A percentile compares a stretch with the other conserved stretches of the same genome.
These are phyloP conservation scores for Aelia acuminata DNA, from an alignment of 2,888 invertebrate genomes.

Conservation along the genomic window DNA sequence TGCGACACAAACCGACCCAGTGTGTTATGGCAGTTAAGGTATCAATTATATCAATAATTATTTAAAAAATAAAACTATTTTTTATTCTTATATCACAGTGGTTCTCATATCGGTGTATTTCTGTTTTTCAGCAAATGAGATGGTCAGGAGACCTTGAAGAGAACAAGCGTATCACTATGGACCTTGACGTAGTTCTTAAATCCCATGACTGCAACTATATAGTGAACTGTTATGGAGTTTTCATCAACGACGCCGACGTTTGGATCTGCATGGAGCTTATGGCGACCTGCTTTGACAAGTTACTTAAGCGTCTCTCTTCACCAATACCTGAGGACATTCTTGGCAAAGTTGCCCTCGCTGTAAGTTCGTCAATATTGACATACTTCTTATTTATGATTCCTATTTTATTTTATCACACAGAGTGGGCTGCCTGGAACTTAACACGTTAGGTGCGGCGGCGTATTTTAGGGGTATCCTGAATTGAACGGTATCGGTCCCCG, in stretches of 20 bases:
- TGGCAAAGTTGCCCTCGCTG: slow-evolving; percentile 97
- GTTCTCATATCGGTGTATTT: slow-evolving; percentile 57
- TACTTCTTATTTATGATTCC: too few species aligned
- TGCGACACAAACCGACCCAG: slow-evolving; percentile 89
- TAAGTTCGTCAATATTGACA: slow-evolving; percentile 73
- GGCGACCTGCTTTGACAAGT: slow-evolving; percentile 98
- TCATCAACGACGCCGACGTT: slow-evolving; percentile 96
- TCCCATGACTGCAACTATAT: slow-evolving; percentile 98
- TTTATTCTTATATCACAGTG: too few species aligned
- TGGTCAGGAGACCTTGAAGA: slow-evolving; percentile 97
- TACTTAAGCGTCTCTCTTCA: slow-evolving; percentile 86
- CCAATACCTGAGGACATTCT: slow-evolving; percentile 97
- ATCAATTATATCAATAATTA: slow-evolving; percentile 60
- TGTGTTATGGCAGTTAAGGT: slow-evolving; percentile 95
- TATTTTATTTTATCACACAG: too few species aligned
- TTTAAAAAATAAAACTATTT: not conserved
- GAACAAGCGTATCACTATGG: slow-evolving; percentile 98
- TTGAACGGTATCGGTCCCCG: too few species aligned
- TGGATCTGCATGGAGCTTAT: slow-evolving; percentile 99
- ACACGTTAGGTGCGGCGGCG: too few species aligned
- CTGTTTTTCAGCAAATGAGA: slow-evolving; percentile 86
- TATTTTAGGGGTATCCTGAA: too few species aligned
- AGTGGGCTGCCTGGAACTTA: too few species aligned
- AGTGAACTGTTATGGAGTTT: slow-evolving; percentile 96
- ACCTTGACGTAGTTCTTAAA: slow-evolving; percentile 97